A percentile compares a stretch with the other conserved stretches of the same genome.
Conservation (phyloP, 2,797 vertebrate genomes). For the Urosaurus nigricauda region DNA sequence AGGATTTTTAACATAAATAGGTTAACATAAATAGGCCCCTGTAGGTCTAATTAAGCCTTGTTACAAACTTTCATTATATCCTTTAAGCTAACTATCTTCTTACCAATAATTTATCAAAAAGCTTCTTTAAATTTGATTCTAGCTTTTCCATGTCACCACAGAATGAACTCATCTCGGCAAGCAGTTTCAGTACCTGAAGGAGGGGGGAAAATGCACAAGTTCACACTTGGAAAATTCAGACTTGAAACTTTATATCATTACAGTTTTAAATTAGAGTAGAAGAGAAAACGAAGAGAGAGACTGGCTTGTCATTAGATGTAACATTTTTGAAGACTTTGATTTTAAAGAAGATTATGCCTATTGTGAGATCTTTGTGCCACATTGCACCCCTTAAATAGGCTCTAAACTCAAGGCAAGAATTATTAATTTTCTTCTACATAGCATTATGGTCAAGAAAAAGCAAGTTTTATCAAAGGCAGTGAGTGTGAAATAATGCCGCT, state of each 20-base stretch:
- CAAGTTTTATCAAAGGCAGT: neutral
- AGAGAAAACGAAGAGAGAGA: neutral
- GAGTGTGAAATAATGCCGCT: neutral
- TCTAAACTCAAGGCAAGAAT: neutral
- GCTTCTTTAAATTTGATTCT: conserved; percentile 94
- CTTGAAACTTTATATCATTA: neutral
- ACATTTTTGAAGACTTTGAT: neutral
- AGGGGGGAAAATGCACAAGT: neutral
- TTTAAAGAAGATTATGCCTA: neutral
- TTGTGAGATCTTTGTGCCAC: neutral
- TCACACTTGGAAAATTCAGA: neutral
- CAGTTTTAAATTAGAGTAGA: conserved; percentile 12
- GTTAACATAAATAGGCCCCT: neutral
- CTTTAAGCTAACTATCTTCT: conserved; percentile 62
- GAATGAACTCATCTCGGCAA: conserved; percentile 98
- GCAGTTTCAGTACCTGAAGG: conserved; percentile 92
- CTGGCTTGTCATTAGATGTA: neutral
- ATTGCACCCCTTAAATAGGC: neutral
- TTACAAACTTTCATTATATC: neutral
- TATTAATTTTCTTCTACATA: neutral
- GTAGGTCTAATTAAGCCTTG: neutral
- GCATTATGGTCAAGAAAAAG: neutral
- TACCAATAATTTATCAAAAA: conserved; percentile 97
- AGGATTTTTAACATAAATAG: neutral
- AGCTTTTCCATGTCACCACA: conserved; percentile 99